These are phyloP conservation scores for Mimumesa dahlbomi DNA, from an alignment of 2,888 invertebrate genomes.

Conservation along the genomic window DNA sequence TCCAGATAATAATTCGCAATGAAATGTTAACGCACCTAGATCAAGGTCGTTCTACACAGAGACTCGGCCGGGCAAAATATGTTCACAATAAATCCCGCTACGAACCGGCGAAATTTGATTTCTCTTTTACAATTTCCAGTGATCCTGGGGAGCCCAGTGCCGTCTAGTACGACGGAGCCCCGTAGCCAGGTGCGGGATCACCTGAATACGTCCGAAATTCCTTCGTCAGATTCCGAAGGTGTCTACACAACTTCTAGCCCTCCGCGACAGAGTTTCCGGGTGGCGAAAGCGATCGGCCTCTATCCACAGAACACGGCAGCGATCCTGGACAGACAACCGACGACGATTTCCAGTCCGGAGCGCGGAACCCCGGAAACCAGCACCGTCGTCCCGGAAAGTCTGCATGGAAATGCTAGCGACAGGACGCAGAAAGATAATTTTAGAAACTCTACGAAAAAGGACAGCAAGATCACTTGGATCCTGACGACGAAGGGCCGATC, in stretches of 20 bases:
- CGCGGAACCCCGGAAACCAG: slow-evolving; percentile 25
- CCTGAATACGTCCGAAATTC: slow-evolving; percentile 34
- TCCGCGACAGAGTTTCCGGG: slow-evolving; percentile 59
- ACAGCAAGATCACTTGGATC: slow-evolving; percentile 72
- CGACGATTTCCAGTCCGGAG: slow-evolving; percentile 31
- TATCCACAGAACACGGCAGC: slow-evolving; percentile 59
- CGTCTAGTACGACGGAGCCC: slow-evolving; percentile 67
- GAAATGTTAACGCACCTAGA: too few relatives aligned
- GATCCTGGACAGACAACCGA: slow-evolving; percentile 30
- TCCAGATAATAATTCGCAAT: too few relatives aligned
- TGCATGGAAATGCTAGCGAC: slow-evolving; percentile 24
- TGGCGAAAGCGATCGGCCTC: slow-evolving; percentile 72
- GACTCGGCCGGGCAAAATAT: too few relatives aligned
- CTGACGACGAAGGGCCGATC: slow-evolving; percentile 58
- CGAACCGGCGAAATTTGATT: too few relatives aligned
- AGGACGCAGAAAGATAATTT: slow-evolving; percentile 33
- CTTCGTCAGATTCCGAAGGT: slow-evolving; percentile 31
- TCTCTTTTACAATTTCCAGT: too few relatives aligned
- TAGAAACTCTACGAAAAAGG: slow-evolving; percentile 60
- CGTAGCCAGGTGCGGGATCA: slow-evolving; percentile 45
- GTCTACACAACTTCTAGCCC: slow-evolving; percentile 21
- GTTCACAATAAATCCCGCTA: too few relatives aligned
- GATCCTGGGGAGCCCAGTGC: slow-evolving; percentile 67
- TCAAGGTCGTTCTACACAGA: too few relatives aligned
- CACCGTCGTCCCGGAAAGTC: slow-evolving; percentile 15